phyloP scores from a whole-genome alignment of 2,888 invertebrate genomes.

The Tenodera sinensis region DNA sequence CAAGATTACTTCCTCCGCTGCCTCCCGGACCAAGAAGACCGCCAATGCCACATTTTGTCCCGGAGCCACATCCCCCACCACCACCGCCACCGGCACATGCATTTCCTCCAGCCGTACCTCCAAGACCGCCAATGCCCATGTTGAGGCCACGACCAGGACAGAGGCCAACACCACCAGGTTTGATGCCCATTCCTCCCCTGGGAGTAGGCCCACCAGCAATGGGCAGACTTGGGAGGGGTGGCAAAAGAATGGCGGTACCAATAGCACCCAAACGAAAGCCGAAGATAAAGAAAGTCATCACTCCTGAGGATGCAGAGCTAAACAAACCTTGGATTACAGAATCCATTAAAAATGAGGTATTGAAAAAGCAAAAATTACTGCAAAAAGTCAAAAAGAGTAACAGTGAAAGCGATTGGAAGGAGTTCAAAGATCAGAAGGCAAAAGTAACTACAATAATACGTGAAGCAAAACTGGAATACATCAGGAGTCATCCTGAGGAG shows the following conservation, averaged over 20 bases:
- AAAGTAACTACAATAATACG: conserved; percentile 55
- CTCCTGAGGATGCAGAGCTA: conserved; percentile 37
- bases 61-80: conserved; percentile 32
- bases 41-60: conserved; percentile 35
- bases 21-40: conserved; percentile 30
- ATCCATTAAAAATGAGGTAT: conserved; percentile 52
- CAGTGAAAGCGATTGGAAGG: conserved; percentile 53
- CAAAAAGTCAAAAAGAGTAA: conserved; percentile 47
- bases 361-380: conserved; percentile 53
- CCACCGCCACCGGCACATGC: conserved; percentile 26
- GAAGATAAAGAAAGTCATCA: conserved; percentile 12
- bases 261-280: neutral
- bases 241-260: neutral
- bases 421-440: conserved; percentile 55
- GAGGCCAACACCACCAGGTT: conserved; percentile 23
- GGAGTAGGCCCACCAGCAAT: conserved; percentile 28
- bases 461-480: conserved; percentile 52
- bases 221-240: conserved; percentile 6
- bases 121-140: conserved; percentile 27
- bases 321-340: conserved; percentile 58
- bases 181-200: conserved; percentile 25
- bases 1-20: conserved; percentile 35
- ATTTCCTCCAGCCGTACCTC: conserved; percentile 32
- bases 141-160: conserved; percentile 16
- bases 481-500: conserved; percentile 52